Evolutionary conservation across 1,140 invertebrate species (phyloP), one percentile per base, ranked within the genome.

Genomic region (Xylocopa sonorina): DNA sequence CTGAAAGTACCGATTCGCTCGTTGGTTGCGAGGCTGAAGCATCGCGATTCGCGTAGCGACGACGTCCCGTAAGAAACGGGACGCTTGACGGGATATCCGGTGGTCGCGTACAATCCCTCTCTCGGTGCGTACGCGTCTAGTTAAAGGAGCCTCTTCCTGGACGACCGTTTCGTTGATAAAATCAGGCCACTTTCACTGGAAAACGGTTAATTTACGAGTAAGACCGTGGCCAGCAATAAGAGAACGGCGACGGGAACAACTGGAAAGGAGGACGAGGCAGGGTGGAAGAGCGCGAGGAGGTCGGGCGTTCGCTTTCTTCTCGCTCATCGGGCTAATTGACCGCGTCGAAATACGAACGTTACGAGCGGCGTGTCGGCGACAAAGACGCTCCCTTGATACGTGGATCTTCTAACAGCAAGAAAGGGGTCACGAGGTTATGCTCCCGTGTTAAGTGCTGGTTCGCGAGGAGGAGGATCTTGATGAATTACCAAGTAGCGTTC

Each of bases 201-300:
- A 78, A 78, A 78, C 77, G 68, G 77, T 78, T 73, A 64, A 73
- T 78, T 78, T 78, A 73, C 77, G 75, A 71, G 75, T 66, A 78
- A 71, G 71, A 78, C 29, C 34, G 32, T 63, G 62, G 38, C 32
- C 32, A 16, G 51, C 38, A 3, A 29, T 63, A 9, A n/a, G 34
- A 41, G 34, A 46, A 53, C 72, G 58, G n/a, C 16, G 3, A 38
- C 38, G 18, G 2, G 10, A 41, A 51, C 51, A 27, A 32, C 12
- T 38, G 2, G 64, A 48, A 58, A 63, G 24, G 48, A 64, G 62
- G 21, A 6, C 27, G 18, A 27, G n/a, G 7, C 27, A 24, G 64
- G 7, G 21, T 29, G 21, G 34, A 48, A 0, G 48, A 55, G 38
- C 1, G 43, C 4, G 29, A 68, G 18, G 24, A 29, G 53, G 27